Base-by-base conservation (phyloP, 2,113 vertebrate species). In the Danionella cerebrum region DNA sequence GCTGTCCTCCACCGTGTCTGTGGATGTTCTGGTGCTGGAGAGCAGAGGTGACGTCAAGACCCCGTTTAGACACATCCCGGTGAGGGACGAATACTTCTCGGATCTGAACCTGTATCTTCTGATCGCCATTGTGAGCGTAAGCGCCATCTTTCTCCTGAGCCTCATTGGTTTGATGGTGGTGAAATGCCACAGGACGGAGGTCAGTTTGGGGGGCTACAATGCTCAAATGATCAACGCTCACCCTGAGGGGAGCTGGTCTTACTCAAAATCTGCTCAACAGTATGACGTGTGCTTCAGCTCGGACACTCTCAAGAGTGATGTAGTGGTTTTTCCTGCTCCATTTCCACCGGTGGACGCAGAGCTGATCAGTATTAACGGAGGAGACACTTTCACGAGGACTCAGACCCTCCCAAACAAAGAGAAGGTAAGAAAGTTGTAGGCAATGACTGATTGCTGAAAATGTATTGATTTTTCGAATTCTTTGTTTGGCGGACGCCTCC, bases 11-110 rank as follows among this genome's bases (percentile, higher is more conserved):
- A 87, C 85, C 0, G 74, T 89, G n/a, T 85, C 84, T 0, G 57
- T 91, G 74, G 84, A 83, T 19, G 76, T 92, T 38, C 75, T 88
- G 19, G 77, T 91, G 76, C 84, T 83, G 12, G 85, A 90, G 54
- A 83, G 74, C 13, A 71, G 75, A 9, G 82, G 80, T 25, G 84
- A 70, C 21, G 62, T 73, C 12, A 52, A 67, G 33, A 70, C 55
- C 19, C 47, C 36, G 0, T 69, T 73, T 12, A 73, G 48, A 55
- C 57, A 80, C 10, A 33, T 24, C 4, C 65, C 69, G 1, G 29
- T 54, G 27, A 78, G 68, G 21, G 66, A 76, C 3, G 76, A 80
- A 7, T 62, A 22, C 22, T 76, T 76, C 47, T 75, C 76, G 7
- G 69, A 74, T 65, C 62, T 76, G 52, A 76, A 78, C 25, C n/a